phyloP scores from a whole-genome alignment of 2,113 vertebrate genomes.

The Corythornis cristatus region DNA sequence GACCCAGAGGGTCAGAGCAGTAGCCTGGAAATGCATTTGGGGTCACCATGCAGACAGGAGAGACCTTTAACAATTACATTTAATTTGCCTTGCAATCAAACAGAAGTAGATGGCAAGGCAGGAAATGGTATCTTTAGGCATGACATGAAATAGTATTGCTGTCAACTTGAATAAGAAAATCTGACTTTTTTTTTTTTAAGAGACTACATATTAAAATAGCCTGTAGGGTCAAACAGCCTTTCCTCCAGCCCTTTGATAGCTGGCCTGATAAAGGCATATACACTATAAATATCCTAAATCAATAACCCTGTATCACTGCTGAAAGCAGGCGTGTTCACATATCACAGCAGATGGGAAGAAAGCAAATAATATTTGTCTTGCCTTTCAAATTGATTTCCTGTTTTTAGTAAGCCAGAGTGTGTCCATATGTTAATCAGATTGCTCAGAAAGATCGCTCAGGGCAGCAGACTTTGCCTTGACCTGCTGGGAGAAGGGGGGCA shows the following conservation, averaged over 20 bases:
- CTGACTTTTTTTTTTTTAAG: not conserved
- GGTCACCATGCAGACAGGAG: constrained; percentile 27
- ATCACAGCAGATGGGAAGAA: constrained; percentile 69
- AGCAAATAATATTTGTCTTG: constrained; percentile 71
- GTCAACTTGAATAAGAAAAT: constrained; percentile 55
- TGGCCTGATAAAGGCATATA: constrained; percentile 24
- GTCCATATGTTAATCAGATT: constrained; percentile 77
- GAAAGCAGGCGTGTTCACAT: constrained; percentile 31
- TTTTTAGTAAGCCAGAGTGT: constrained; percentile 53
- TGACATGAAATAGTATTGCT: constrained; percentile 60
- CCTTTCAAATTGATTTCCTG: constrained; percentile 71
- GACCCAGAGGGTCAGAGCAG: constrained; percentile 40
- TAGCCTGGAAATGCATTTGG: constrained; percentile 30
- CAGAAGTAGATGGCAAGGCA: constrained; percentile 50
- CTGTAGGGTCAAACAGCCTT: constrained; percentile 23
- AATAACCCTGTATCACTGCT: constrained; percentile 22
- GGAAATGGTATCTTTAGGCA: constrained; percentile 65
- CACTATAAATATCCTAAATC: constrained; percentile 59
- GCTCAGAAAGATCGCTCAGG: constrained; percentile 50
- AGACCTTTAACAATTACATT: constrained; percentile 12
- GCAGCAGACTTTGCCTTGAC: constrained; percentile 41
- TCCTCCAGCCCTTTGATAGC: constrained; percentile 26
- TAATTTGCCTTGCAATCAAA: constrained; percentile 63
- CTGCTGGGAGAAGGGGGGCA: constrained; percentile 12
- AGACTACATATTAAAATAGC: not conserved